Evolutionary conservation across 2,888 invertebrate genomes (phyloP).

Genomic region (Panzeria rudis): DNA sequence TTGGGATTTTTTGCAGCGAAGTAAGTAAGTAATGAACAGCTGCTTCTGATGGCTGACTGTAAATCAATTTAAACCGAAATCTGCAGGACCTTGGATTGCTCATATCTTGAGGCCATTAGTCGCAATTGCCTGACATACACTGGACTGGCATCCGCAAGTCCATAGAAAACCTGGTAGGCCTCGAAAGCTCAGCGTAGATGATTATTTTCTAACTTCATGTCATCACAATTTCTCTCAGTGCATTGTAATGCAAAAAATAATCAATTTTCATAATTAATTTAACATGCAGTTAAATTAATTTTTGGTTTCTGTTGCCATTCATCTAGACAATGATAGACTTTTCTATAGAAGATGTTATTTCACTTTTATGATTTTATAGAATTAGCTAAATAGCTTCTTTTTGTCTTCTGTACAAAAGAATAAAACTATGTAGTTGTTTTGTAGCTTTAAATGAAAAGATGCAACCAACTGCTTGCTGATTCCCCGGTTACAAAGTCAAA

Average conservation of each 20-base stretch:
- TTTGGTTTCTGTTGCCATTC: constrained; percentile 16
- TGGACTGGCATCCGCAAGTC: too few relatives aligned
- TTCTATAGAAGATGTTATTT: neutral
- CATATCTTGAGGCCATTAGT: too few relatives aligned
- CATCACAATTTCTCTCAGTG: constrained; percentile 20
- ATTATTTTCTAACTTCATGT: neutral
- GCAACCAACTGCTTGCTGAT: constrained; percentile 13
- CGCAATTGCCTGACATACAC: too few relatives aligned
- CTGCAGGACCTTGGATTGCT: too few relatives aligned
- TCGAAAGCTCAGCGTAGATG: too few relatives aligned
- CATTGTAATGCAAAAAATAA: constrained; percentile 28
- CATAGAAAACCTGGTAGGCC: too few relatives aligned
- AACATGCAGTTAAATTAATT: constrained; percentile 61
- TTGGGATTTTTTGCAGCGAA: too few relatives aligned
- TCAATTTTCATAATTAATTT: constrained; percentile 66
- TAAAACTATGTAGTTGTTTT: constrained; percentile 25
- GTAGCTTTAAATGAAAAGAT: constrained; percentile 9
- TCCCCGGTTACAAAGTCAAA: constrained; percentile 63
- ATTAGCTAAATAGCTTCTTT: constrained; percentile 12
- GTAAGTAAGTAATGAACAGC: too few relatives aligned
- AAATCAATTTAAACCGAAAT: too few relatives aligned
- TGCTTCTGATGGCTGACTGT: too few relatives aligned
- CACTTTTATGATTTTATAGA: constrained; percentile 41
- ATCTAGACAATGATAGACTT: too few relatives aligned
- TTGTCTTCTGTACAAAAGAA: constrained; percentile 11